Percentiles rank a stretch among this genome's conserved stretches.
These are phyloP conservation scores for Tethea ocularis DNA, from an alignment of 2,888 invertebrate genomes.

Conservation along the genomic window DNA sequence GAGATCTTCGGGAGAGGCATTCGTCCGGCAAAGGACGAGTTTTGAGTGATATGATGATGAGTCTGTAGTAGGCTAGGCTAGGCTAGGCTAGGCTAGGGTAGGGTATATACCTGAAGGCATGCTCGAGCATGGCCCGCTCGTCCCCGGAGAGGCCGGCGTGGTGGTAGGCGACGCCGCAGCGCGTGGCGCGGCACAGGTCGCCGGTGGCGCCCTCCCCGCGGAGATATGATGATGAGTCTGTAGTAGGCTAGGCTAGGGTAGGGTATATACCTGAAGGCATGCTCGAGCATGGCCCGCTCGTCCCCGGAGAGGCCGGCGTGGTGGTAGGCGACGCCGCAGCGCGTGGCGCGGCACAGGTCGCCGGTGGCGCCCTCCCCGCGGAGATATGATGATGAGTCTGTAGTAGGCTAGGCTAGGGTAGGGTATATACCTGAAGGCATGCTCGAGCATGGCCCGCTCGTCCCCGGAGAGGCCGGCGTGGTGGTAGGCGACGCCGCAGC, in stretches of 20 bases:
- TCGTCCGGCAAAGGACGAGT: too few relatives aligned
- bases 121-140: conserved; percentile 93
- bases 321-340: conserved; percentile 95
- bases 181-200: conserved; percentile 86
- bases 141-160: conserved; percentile 95
- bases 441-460: conserved; percentile 93
- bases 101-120: conserved; percentile 86
- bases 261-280: conserved; percentile 88
- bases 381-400: conserved; percentile 72
- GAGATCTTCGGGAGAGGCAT: too few relatives aligned
- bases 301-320: conserved; percentile 95
- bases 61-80: too few relatives aligned
- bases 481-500: conserved; percentile 95
- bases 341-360: conserved; percentile 86
- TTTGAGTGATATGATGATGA: too few relatives aligned
- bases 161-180: conserved; percentile 95
- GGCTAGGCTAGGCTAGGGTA: too few relatives aligned
- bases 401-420: too few relatives aligned
- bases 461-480: conserved; percentile 95
- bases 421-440: conserved; percentile 88
- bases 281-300: conserved; percentile 93
- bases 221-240: conserved; percentile 72
- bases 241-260: too few relatives aligned
- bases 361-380: conserved; percentile 87
- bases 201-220: conserved; percentile 87